A percentile compares a stretch with the other conserved stretches of the same genome.
Conservation (phyloP, 2,797 vertebrate species). For the Heterohyrax brucei region DNA sequence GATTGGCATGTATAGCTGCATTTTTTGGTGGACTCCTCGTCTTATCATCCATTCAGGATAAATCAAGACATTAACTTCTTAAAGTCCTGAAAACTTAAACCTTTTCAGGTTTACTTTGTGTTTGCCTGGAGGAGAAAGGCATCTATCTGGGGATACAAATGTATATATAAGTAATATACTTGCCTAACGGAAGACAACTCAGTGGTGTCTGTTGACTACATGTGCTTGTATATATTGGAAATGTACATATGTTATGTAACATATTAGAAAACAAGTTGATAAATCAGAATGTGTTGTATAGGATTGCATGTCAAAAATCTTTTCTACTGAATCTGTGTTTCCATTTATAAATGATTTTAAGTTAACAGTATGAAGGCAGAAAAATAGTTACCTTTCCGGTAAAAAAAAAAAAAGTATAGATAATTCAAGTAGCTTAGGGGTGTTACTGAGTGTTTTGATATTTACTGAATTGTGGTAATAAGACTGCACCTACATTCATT, state of each 20-base stretch:
- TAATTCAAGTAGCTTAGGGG: conserved; percentile 28
- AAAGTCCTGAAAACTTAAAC: conserved; percentile 60
- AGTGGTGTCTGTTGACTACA: conserved; percentile 76
- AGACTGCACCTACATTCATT: not conserved
- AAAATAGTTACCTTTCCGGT: conserved; percentile 60
- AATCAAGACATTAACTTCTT: conserved; percentile 86
- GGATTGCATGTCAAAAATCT: conserved; percentile 88
- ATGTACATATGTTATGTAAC: conserved; percentile 82
- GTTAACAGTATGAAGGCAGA: conserved; percentile 68
- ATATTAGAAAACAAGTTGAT: conserved; percentile 72
- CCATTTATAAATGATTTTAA: conserved; percentile 87
- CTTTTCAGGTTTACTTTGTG: conserved; percentile 82
- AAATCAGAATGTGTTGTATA: conserved; percentile 84
- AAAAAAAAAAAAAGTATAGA: not conserved
- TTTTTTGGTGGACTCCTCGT: conserved; percentile 93
- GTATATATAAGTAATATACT: conserved; percentile 66
- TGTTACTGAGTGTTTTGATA: conserved; percentile 65
- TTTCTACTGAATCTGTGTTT: conserved; percentile 88
- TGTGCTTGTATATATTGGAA: conserved; percentile 84
- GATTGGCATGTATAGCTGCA: conserved; percentile 91
- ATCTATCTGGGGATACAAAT: conserved; percentile 79
- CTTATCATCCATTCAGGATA: conserved; percentile 91
- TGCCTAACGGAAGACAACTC: conserved; percentile 74
- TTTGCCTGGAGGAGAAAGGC: conserved; percentile 80
- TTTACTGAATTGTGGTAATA: conserved; percentile 46